Base-by-base conservation (phyloP, 1,140 invertebrate species). In the Lethocerus indicus region DNA sequence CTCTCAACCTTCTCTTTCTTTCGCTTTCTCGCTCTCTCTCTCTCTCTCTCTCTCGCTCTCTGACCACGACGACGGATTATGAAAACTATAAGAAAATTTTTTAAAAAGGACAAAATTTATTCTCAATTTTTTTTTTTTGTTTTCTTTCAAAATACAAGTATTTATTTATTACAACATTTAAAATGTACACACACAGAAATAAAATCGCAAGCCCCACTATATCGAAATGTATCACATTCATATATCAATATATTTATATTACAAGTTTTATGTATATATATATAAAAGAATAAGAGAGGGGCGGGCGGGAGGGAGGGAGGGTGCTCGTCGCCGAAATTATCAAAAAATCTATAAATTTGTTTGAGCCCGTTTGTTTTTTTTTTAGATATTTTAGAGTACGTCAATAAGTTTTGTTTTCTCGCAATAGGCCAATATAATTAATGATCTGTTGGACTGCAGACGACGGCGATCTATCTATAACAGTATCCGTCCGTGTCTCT, bases 201-300 rank as follows among this genome's bases (percentile, higher is more conserved):
- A 52, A 59, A 58, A 58, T 53, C 57, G 57, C 54, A 59, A 58
- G 52, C 55, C 56, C 56, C 54, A 58, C 49, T 32, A 44, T 47
- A 54, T 54, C 52, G 45, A 51, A 56, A 55, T 57, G 56, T 59
- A 59, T 58, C 55, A 59, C 58, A 59, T 58, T 56, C 41, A 54
- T 54, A 36, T 49, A 50, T 25, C 18, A 14, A 26, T 47, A 47
- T 36, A 27, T 42, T 42, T n/a, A 21, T 21, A 42, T 35, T 21
- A 39, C 24, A 27, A 49, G 18, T 45, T 20, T 20, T 21, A n/a
- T 35, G n/a, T 47, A 32, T 32, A n/a, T 39, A 39, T n/a, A 39
- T 20, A 39, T 20, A 21, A 39, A 39, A 16, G 23, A 20, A 39
- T 20, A 39, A 21, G 36, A 39, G 18, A 20, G 36, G 36, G 18